Evolutionary conservation across 2,797 vertebrate genomes (phyloP).

Genomic region (Sardinella longiceps): DNA sequence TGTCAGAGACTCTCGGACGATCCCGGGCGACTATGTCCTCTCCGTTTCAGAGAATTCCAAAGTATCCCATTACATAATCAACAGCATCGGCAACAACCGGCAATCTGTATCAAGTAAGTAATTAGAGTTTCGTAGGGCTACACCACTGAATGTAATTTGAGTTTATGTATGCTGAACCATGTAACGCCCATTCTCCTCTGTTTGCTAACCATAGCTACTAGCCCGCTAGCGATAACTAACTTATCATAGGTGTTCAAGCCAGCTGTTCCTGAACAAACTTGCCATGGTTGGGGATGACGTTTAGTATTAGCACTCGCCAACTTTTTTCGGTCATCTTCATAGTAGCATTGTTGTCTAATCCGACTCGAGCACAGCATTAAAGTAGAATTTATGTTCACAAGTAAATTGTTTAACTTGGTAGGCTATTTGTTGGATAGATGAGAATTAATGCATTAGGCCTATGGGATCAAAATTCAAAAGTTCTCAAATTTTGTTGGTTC

Average conservation of each 20-base stretch:
- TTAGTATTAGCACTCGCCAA: neutral
- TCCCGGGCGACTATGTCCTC: slow-evolving; percentile 90
- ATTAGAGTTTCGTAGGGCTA: neutral
- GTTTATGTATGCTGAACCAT: neutral
- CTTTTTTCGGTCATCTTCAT: neutral
- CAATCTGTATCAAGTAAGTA: slow-evolving; percentile 71
- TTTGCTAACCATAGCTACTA: neutral
- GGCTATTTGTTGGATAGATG: neutral
- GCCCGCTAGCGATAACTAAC: slow-evolving; percentile 2
- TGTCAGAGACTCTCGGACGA: slow-evolving; percentile 89
- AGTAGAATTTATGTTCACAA: neutral
- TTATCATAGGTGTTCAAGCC: neutral
- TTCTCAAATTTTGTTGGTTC: neutral
- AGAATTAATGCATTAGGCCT: neutral
- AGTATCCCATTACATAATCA: slow-evolving; percentile 95
- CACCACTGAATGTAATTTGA: neutral
- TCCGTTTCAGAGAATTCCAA: slow-evolving; percentile 92
- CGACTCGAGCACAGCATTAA: neutral
- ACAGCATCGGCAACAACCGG: slow-evolving; percentile 83
- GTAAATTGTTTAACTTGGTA: neutral
- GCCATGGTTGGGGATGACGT: neutral
- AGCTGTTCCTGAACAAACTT: neutral
- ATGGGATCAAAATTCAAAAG: neutral
- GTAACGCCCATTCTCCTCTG: neutral
- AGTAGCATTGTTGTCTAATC: neutral